Evolutionary conservation across 1,140 invertebrate species (phyloP).

Genomic region (Watersipora subatra): DNA sequence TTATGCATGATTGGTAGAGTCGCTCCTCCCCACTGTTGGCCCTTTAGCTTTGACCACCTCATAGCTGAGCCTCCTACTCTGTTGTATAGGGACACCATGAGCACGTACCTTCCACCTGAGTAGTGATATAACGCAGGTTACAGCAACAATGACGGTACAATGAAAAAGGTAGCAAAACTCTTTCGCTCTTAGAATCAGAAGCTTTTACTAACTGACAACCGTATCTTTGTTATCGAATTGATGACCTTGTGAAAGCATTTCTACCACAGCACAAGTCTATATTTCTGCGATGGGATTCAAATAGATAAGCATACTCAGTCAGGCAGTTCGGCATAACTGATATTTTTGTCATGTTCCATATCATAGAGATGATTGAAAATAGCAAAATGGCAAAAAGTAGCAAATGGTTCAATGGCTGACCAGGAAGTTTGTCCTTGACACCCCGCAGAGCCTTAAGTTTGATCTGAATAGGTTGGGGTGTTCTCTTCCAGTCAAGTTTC

Average conservation of each 20-base stretch:
- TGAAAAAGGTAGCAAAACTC: too few species aligned
- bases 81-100: constrained; percentile 32
- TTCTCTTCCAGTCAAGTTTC: constrained; percentile 35
- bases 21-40: constrained; percentile 31
- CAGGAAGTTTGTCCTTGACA: constrained; percentile 32
- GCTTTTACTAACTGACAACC: too few species aligned
- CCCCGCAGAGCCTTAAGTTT: constrained; percentile 33
- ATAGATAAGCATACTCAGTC: not conserved
- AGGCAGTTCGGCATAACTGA: not conserved
- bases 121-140: too few species aligned
- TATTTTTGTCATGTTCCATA: not conserved
- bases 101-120: constrained; percentile 29
- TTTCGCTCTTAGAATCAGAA: too few species aligned
- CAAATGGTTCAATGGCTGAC: constrained; percentile 12
- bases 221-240: too few species aligned
- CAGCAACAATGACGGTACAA: too few species aligned
- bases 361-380: too few species aligned
- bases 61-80: constrained; percentile 29
- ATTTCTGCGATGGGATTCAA: too few species aligned
- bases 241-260: too few species aligned
- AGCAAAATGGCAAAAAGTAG: too few species aligned
- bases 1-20: constrained; percentile 30
- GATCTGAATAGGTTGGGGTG: constrained; percentile 32
- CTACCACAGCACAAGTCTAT: too few species aligned
- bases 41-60: constrained; percentile 33